Percentiles rank a stretch among this genome's conserved stretches.
Conservation (phyloP, 2,888 invertebrate species). For the Eristalis pertinax region DNA sequence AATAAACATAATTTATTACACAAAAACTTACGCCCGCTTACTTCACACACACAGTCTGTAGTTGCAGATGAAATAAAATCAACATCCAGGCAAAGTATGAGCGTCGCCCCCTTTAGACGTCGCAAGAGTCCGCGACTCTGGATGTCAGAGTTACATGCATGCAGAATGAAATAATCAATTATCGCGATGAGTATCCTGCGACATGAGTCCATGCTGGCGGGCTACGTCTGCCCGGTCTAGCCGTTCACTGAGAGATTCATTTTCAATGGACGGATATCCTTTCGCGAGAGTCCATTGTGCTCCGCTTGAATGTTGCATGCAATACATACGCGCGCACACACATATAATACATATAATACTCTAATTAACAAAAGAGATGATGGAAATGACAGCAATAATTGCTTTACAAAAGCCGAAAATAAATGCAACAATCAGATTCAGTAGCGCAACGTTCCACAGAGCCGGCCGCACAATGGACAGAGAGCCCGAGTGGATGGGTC, state of each 20-base stretch:
- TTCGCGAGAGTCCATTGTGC: conserved; percentile 43
- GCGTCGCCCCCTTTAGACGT: conserved; percentile 5
- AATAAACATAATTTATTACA: conserved; percentile 52
- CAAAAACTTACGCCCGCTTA: conserved; percentile 12
- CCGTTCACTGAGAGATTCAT: conserved; percentile 28
- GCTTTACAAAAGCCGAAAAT: conserved; percentile 72
- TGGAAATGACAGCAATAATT: conserved; percentile 73
- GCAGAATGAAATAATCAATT: conserved; percentile 66
- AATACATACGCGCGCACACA: conserved; percentile 14
- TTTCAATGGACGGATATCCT: conserved; percentile 56
- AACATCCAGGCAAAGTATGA: conserved; percentile 30
- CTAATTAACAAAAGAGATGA: conserved; percentile 73
- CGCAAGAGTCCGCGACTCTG: background rate
- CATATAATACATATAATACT: conserved; percentile 39
- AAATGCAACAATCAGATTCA: conserved; percentile 72
- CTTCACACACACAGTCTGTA: background rate
- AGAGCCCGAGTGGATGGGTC: conserved; percentile 2
- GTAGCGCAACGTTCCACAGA: conserved; percentile 6
- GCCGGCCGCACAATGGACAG: background rate
- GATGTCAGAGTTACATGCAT: conserved; percentile 42
- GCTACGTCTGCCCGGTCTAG: conserved; percentile 16
- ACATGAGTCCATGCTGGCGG: conserved; percentile 57
- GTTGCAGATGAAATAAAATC: background rate
- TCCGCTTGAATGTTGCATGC: conserved; percentile 2
- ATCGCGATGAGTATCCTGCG: conserved; percentile 57